Conservation (phyloP, 2,797 vertebrate species). For the Pseudomugil gertrudae region DNA sequence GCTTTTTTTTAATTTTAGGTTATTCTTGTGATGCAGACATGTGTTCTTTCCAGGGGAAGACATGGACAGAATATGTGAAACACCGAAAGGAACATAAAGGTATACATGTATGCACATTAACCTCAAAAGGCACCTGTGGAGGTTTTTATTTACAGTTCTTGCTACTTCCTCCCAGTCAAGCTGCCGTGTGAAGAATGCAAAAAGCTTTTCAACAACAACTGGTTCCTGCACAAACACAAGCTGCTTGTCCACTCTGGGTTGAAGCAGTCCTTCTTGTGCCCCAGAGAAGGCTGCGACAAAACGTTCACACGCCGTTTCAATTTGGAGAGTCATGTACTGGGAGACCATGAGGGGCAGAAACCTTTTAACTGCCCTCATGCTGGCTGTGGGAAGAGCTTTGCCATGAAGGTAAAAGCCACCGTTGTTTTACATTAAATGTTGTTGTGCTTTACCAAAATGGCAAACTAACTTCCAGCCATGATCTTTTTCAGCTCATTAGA, state of each 20-base stretch:
- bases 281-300: slow-evolving; percentile 82
- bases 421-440: not conserved
- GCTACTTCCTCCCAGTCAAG: slow-evolving; percentile 54
- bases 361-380: slow-evolving; percentile 82
- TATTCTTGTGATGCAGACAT: slow-evolving; percentile 85
- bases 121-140: too few relatives aligned
- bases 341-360: slow-evolving; percentile 87
- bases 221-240: slow-evolving; percentile 85
- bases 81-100: slow-evolving; percentile 87
- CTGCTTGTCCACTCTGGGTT: slow-evolving; percentile 79
- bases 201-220: slow-evolving; percentile 83
- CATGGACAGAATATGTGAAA: slow-evolving; percentile 89
- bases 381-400: slow-evolving; percentile 87
- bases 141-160: not conserved
- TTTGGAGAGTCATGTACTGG: slow-evolving; percentile 88
- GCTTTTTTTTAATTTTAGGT: slow-evolving; percentile 73
- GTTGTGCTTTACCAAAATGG: not conserved
- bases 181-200: slow-evolving; percentile 82
- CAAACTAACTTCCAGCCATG: not conserved
- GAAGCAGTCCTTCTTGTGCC: slow-evolving; percentile 78
- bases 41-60: slow-evolving; percentile 87
- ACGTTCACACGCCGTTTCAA: slow-evolving; percentile 88
- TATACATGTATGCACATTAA: slow-evolving; percentile 62
- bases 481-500: not conserved
- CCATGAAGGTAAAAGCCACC: slow-evolving; percentile 84